phyloP scores from a whole-genome alignment of 2,888 invertebrate species.

The Argyra leucocephala region DNA sequence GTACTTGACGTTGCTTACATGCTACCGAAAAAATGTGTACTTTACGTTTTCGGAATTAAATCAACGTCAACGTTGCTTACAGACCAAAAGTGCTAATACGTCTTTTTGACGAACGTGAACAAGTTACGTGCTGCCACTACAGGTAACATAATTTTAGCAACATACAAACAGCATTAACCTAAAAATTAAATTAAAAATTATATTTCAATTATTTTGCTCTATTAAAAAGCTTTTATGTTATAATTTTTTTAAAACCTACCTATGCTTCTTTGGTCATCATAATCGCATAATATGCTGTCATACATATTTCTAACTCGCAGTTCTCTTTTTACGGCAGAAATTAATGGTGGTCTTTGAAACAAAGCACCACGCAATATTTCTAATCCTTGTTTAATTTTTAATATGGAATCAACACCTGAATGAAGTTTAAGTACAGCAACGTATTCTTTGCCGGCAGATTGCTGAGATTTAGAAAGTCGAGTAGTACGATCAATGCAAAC shows the following conservation, averaged over 20 bases:
- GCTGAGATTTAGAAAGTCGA: constrained; percentile 93
- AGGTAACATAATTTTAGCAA: constrained; percentile 93
- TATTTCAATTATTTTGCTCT: neutral
- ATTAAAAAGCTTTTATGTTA: neutral
- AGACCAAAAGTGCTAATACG: too few relatives aligned
- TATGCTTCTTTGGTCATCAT: constrained; percentile 73
- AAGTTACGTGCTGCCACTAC: too few relatives aligned
- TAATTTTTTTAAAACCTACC: constrained; percentile 45
- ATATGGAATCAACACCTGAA: constrained; percentile 69
- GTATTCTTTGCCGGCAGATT: constrained; percentile 98
- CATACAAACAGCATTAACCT: constrained; percentile 89
- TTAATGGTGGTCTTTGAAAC: constrained; percentile 97
- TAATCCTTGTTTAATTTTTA: constrained; percentile 55
- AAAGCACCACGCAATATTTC: constrained; percentile 89
- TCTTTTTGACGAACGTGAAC: too few relatives aligned
- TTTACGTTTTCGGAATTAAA: constrained; percentile 88
- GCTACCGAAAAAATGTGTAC: constrained; percentile 96
- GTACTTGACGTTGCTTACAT: constrained; percentile 96
- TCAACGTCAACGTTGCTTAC: constrained; percentile 96
- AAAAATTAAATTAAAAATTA: neutral
- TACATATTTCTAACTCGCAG: constrained; percentile 91
- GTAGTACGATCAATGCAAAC: constrained; percentile 97
- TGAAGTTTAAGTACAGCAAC: constrained; percentile 93
- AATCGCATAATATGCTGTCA: constrained; percentile 85
- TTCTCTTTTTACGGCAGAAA: constrained; percentile 97